A percentile compares a stretch with the other conserved stretches of the same genome.
Conservation (phyloP, 2,113 vertebrate genomes). For the Ginglymostoma cirratum region DNA sequence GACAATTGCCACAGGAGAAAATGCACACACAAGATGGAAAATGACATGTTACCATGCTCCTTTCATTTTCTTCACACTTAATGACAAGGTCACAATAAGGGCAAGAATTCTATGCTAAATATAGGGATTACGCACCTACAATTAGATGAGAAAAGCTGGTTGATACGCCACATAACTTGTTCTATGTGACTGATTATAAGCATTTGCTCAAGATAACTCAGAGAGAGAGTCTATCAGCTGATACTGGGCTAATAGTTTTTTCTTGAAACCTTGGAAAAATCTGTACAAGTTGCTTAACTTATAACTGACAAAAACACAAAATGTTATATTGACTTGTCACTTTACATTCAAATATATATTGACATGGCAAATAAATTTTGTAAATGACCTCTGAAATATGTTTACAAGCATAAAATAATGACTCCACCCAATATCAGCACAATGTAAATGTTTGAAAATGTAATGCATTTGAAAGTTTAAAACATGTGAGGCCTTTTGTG, state of each 20-base stretch:
- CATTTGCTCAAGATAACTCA: neutral
- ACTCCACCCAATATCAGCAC: neutral
- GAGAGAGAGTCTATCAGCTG: neutral
- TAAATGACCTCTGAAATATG: neutral
- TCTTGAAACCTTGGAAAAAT: neutral
- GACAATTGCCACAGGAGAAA: neutral
- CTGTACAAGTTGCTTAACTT: neutral
- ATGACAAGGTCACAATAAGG: neutral
- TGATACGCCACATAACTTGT: neutral
- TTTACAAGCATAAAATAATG: conserved; percentile 11
- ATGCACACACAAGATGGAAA: neutral
- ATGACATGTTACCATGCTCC: neutral
- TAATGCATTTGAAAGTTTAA: neutral
- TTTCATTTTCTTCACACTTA: neutral
- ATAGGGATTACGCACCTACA: neutral
- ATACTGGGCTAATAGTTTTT: neutral
- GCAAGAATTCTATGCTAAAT: neutral
- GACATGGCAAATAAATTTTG: conserved; percentile 8
- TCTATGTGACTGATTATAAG: neutral
- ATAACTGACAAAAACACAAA: neutral
- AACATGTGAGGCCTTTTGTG: no score
- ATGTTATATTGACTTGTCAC: conserved; percentile 1
- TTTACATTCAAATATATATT: neutral
- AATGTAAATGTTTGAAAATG: neutral
- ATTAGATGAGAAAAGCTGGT: neutral